Evolutionary conservation across 2,888 invertebrate species (phyloP).

Genomic region (Sinodicranocentrus sp.): DNA sequence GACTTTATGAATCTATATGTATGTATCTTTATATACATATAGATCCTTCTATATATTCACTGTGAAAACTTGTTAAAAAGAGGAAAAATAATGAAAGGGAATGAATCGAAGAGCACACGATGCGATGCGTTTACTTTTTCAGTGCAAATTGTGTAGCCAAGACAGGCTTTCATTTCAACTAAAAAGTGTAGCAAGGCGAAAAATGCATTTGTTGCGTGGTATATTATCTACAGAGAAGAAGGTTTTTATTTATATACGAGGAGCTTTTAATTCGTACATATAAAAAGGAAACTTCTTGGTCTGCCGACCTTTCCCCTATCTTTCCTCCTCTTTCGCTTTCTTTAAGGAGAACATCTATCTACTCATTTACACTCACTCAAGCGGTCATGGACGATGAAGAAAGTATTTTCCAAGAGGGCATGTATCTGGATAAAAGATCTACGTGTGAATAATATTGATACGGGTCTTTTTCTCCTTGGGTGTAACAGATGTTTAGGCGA

Average conservation of each 20-base stretch:
- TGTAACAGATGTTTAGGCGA: slow-evolving; percentile 56
- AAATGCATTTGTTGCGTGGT: background rate
- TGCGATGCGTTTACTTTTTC: background rate
- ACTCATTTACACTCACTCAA: slow-evolving; percentile 69
- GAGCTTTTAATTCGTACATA: slow-evolving; percentile 47
- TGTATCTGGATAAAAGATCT: slow-evolving; percentile 61
- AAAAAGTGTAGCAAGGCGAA: background rate
- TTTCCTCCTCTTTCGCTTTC: slow-evolving; percentile 17
- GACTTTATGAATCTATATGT: slow-evolving; percentile 49
- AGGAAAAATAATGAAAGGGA: no score
- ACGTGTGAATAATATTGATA: slow-evolving; percentile 68
- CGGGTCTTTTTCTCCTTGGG: slow-evolving; percentile 34
- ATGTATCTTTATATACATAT: background rate
- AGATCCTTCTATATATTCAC: no score
- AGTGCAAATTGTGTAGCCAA: no score
- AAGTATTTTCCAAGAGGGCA: slow-evolving; percentile 57
- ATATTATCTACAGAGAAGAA: no score
- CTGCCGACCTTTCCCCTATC: slow-evolving; percentile 54
- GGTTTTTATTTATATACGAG: no score
- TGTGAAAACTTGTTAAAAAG: no score
- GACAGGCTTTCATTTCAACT: no score
- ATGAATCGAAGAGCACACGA: background rate
- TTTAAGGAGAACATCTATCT: slow-evolving; percentile 42
- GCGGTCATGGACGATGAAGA: slow-evolving; percentile 66
- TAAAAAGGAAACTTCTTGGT: slow-evolving; percentile 25